These are phyloP conservation scores for Orussus abietinus DNA, from an alignment of 1,140 invertebrate genomes.

Conservation along the genomic window DNA sequence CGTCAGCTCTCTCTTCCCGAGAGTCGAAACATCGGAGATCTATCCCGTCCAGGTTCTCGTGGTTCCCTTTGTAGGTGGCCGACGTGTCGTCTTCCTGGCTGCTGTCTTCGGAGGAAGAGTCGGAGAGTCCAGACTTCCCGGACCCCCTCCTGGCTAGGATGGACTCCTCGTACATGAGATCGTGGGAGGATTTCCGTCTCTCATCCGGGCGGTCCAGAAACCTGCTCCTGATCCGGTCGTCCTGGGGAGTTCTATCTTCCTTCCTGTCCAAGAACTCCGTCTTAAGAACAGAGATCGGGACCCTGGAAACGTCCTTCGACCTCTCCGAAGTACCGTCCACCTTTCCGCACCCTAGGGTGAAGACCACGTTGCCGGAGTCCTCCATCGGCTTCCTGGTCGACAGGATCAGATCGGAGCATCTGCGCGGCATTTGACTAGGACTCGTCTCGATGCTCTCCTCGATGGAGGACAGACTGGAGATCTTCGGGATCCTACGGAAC, in stretches of 20 bases:
- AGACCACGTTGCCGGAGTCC: constrained; percentile 30
- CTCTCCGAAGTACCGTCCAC: constrained; percentile 17
- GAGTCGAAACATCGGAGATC: no score
- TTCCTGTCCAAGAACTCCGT: constrained; percentile 27
- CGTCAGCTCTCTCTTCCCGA: no score
- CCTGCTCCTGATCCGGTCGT: constrained; percentile 20
- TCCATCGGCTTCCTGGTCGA: not conserved
- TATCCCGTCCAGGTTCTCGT: no score
- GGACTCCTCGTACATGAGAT: constrained; percentile 37
- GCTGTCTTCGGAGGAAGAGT: not conserved
- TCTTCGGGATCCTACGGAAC: constrained; percentile 38
- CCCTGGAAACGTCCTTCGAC: constrained; percentile 21
- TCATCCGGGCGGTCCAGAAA: constrained; percentile 20
- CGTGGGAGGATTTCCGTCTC: constrained; percentile 33
- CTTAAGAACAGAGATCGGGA: constrained; percentile 30
- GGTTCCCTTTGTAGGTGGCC: no score
- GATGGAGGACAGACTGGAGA: constrained; percentile 49
- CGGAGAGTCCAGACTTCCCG: not conserved
- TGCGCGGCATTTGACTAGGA: constrained; percentile 30
- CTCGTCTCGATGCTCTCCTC: constrained; percentile 48
- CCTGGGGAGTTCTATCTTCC: constrained; percentile 12
- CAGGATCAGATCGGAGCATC: constrained; percentile 10
- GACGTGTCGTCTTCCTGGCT: constrained; percentile 6
- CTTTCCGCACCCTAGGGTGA: constrained; percentile 38
- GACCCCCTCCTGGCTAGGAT: constrained; percentile 6